Base-by-base conservation (phyloP, 2,888 invertebrate species). In the Ichneumoninae sp. region DNA sequence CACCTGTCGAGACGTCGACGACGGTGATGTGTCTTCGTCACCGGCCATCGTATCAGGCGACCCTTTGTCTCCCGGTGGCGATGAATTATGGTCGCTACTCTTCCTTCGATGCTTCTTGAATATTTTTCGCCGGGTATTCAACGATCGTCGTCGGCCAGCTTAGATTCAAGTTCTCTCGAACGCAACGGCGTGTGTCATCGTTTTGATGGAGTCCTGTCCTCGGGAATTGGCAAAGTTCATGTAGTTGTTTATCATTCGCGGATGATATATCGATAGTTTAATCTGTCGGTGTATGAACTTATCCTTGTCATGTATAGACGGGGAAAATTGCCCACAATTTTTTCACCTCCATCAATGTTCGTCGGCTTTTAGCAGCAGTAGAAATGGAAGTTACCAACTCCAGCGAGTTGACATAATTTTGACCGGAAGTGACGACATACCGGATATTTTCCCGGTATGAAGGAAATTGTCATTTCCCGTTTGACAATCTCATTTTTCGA, bases 11-110 rank as follows among this genome's bases (percentile, higher is more conserved):
- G 47, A 60, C 26, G 76, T 57, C 54, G 83, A 84, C 81, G 81
- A 84, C 77, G 40, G 36, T 50, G 74, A 71, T 84, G 66, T 36
- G 60, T 84, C 83, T 81, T 81, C 81, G 77, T 81, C 81, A 19
- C 40, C 30, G 71, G 30, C 33, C 52, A 62, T 74, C 74, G 66
- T 74, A 50, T 50, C 44, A 26, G 36, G 40, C 68, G 62, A 76
- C 36, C 80, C 57, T 76, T 83, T 80, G 65, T 83, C 80, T 76
- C 74, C 47, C n/a, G 52, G 22, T 69, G 69, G 60, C 76, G 62
- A 83, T 76, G 80, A 83, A 65, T 76, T 80, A 80, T 70, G 65
- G 47, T 71, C 65, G 19, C 6, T 57, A 5, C 8, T 36, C 69
- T 76, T 69, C 36, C 52, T 40, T 57, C 26, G 22, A n/a, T 22